phyloP scores from a whole-genome alignment of 2,888 invertebrate species.

The Drosophila dives region DNA sequence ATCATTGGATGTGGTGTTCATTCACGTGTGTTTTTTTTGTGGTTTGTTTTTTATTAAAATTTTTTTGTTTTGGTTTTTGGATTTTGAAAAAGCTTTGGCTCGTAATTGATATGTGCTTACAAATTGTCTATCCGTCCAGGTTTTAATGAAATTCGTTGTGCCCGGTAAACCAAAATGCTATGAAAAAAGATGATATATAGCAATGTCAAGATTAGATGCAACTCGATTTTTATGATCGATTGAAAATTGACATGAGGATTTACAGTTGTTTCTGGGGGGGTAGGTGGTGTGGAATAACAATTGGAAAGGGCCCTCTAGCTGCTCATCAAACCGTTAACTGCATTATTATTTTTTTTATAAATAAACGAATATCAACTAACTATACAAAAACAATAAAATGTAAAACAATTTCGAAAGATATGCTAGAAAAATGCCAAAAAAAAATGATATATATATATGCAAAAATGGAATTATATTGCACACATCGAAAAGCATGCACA shows the following conservation, averaged over 20 bases:
- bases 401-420: slow-evolving; percentile 3
- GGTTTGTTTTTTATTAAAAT: slow-evolving; percentile 1
- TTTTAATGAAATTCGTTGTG: slow-evolving; percentile 82
- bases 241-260: slow-evolving; percentile 36
- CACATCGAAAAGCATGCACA: slow-evolving; percentile 39
- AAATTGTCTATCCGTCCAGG: slow-evolving; percentile 81
- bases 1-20: slow-evolving; percentile 22
- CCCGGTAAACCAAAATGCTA: slow-evolving; percentile 82
- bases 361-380: slow-evolving; percentile 22
- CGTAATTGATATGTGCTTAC: slow-evolving; percentile 74
- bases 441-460: not conserved
- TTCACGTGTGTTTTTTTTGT: slow-evolving; percentile 26
- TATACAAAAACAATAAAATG: not conserved
- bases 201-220: slow-evolving; percentile 63
- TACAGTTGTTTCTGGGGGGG: slow-evolving; percentile 16
- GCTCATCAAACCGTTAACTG: slow-evolving; percentile 16
- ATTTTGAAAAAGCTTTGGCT: slow-evolving; percentile 43
- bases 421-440: slow-evolving; percentile 25
- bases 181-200: slow-evolving; percentile 77
- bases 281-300: slow-evolving; percentile 4
- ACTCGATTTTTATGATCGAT: slow-evolving; percentile 55
- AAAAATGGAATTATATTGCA: slow-evolving; percentile 29
- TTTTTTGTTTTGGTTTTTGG: not conserved
- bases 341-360: slow-evolving; percentile 5
- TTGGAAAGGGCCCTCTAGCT: slow-evolving; percentile 26